These are phyloP conservation scores for Lycaon pictus DNA, from an alignment of 2,113 vertebrate genomes.

Conservation along the genomic window DNA sequence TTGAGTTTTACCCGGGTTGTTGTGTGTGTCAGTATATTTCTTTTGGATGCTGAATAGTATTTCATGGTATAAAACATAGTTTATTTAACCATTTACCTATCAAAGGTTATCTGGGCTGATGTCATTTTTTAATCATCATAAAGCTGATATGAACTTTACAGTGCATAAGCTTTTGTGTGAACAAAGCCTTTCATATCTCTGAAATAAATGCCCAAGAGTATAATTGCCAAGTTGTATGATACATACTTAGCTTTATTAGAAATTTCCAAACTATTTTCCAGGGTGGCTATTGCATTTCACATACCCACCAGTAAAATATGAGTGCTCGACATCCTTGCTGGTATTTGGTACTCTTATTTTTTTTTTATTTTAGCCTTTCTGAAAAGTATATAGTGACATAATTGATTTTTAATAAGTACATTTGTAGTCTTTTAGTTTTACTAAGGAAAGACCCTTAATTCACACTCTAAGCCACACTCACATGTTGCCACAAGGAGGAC, in stretches of 20 bases:
- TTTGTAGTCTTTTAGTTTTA: neutral
- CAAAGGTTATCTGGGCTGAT: neutral
- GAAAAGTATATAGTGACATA: neutral
- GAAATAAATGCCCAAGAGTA: neutral
- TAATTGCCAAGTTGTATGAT: neutral
- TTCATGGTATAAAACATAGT: neutral
- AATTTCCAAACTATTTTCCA: neutral
- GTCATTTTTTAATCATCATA: neutral
- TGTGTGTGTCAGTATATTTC: fast-evolving
- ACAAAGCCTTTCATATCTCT: neutral
- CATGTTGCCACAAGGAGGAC: neutral
- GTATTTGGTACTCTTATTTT: neutral
- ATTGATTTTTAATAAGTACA: neutral
- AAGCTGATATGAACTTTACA: neutral
- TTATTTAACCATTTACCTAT: neutral
- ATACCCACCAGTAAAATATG: neutral
- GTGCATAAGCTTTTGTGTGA: neutral
- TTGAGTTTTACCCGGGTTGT: neutral
- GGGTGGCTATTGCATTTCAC: neutral
- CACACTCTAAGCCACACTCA: neutral
- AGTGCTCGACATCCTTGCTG: neutral
- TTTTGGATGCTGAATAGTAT: neutral
- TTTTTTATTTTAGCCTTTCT: neutral
- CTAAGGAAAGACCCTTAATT: neutral
- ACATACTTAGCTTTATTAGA: neutral